Evolutionary conservation across 2,888 invertebrate genomes (phyloP).

Genomic region (Tenodera sinensis): DNA sequence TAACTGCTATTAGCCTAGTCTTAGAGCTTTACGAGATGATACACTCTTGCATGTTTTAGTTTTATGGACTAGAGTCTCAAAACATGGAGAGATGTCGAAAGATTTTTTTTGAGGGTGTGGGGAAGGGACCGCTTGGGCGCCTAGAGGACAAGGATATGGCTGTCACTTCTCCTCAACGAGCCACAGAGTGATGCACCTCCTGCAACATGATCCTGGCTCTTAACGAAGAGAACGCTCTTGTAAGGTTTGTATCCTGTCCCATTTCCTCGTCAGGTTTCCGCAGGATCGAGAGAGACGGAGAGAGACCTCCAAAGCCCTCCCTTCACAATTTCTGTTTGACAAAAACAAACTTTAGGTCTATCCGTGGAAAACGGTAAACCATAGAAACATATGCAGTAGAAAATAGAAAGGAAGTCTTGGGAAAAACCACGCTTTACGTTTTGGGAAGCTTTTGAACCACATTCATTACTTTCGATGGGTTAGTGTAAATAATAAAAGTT

Average conservation of each 20-base stretch:
- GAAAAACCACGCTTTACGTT: too few species aligned
- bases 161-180: conserved; percentile 6
- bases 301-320: too few species aligned
- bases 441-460: too few species aligned
- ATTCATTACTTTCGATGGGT: too few species aligned
- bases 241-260: neutral
- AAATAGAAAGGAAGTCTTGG: too few species aligned
- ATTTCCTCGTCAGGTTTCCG: neutral
- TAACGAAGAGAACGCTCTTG: neutral
- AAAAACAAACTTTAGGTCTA: neutral
- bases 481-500: too few species aligned
- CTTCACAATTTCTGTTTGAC: too few species aligned
- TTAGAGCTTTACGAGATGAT: neutral
- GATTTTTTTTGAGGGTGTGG: neutral
- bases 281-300: too few species aligned
- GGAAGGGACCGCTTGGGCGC: neutral
- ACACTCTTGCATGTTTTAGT: neutral
- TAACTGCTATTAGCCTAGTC: neutral
- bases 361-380: too few species aligned
- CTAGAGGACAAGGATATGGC: neutral
- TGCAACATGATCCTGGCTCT: neutral
- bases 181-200: neutral
- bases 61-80: neutral
- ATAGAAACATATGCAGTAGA: too few species aligned
- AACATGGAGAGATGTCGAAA: neutral